These are phyloP conservation scores for Rhabditoides inermis DNA, from an alignment of 2,888 invertebrate species.

Conservation along the genomic window DNA sequence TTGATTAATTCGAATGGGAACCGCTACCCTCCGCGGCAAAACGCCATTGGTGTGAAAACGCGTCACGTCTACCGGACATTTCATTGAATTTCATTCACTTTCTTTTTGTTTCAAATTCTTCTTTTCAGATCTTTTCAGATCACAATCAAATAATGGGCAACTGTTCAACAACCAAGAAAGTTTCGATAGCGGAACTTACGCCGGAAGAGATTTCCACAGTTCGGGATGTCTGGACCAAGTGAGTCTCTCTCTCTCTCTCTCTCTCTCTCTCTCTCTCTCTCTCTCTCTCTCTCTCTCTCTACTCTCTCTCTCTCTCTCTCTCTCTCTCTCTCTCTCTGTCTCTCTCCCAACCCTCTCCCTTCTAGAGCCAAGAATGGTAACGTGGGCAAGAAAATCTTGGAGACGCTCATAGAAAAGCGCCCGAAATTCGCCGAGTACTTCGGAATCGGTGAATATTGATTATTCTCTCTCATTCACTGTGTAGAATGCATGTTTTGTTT, in stretches of 20 bases:
- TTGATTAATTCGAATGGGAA: too few relatives aligned
- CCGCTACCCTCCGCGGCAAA: too few relatives aligned
- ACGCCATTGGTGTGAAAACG: too few relatives aligned
- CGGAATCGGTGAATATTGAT: constrained; percentile 12
- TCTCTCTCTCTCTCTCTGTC: neutral
- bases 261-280: neutral
- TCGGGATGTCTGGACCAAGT: constrained; percentile 15
- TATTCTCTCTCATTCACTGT: neutral
- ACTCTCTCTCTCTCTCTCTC: neutral
- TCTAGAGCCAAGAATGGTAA: constrained; percentile 25
- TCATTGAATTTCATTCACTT: too few relatives aligned
- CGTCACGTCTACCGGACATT: too few relatives aligned
- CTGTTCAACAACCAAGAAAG: too few relatives aligned
- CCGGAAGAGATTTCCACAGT: constrained; percentile 17
- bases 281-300: neutral
- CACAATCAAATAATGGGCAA: too few relatives aligned
- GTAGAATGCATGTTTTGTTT: neutral
- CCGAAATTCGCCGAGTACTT: constrained; percentile 26
- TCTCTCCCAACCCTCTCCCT: neutral
- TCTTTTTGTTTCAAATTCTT: too few relatives aligned
- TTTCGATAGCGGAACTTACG: too few relatives aligned
- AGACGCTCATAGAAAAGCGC: constrained; percentile 17
- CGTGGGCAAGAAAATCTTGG: constrained; percentile 23
- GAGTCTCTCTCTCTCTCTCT: neutral
- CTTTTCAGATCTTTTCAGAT: too few relatives aligned